Evolutionary conservation across 2,888 invertebrate genomes (phyloP), one percentile per base, ranked within the genome.

Genomic region (Eurois occulta): DNA sequence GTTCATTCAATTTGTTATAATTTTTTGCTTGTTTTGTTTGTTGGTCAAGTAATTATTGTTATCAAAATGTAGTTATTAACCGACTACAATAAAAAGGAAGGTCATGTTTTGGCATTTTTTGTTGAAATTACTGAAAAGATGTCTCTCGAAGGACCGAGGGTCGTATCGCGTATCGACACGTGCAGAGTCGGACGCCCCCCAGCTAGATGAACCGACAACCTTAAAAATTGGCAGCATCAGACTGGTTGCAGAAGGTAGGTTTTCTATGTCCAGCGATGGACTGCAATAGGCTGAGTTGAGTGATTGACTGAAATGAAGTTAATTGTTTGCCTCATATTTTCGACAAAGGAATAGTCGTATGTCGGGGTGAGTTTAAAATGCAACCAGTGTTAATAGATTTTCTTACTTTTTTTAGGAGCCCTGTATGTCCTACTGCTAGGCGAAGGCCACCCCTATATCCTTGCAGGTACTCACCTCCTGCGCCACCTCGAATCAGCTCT

Each of bases 1-100:
- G 52, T 2, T 55, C 64, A 85, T 74, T 86, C 67, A 35, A 21
- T 66, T 69, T n/a, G 35, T 69, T 24, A 24, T 64, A 60, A 72
- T 72, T 74, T 75, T 75, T 67, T 67, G 18, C 7, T 62, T 71
- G 18, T 58, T 74, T 66, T 52, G n/a, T 11, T 28, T 60, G 7
- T 21, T 62, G n/a, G 21, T 41, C 6, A 24, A 35, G 73, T 81
- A 73, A 73, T 76, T 64, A 64, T 72, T 67, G 28, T 52, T 21
- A 48, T 64, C 2, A 43, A 64, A 48, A 38, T 83, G 4, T 52
- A 32, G 10, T 38, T 58, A 28, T 24, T 46, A 52, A 41, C 16
- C 7, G 21, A 67, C 1, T 24, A 6, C 6, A 21, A 62, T 62
- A 28, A 16, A 52, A 58, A 64, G 2, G 35, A 55, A 77, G 58